Base-by-base conservation (phyloP, 2,888 invertebrate species). In the Polydrusus tereticollis region DNA sequence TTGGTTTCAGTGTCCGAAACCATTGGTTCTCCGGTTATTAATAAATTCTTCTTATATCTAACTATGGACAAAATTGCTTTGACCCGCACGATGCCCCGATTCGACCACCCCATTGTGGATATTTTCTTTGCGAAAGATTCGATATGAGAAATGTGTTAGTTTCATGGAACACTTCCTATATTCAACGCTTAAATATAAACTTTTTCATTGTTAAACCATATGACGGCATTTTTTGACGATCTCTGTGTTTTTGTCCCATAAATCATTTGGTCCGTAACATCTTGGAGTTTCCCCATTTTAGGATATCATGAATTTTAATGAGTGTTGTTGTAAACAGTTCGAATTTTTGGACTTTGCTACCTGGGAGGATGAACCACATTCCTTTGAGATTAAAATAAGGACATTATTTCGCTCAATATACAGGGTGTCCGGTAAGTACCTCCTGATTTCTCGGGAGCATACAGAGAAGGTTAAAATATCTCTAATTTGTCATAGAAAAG, bases 321-420 rank as follows among this genome's bases (percentile, higher is more conserved):
- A 14, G n/a, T 59, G n/a, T 59, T 59, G 20, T 59, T 38, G 59
- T 59, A 59, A 59, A 59, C 59, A 59, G n/a, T 23, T 38, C 21
- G 16, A n/a, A 21, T 59, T 59, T 16, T 38, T 41, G 23, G 20
- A 38, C 43, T 57, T 55, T 55, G 16, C n/a, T 29, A 55, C 1
- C 18, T 8, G n/a, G 26, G 7, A 59, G 23, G 38, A 41, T 14
- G 59, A 10, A 41, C 59, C 38, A 12, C 59, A 59, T 59, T 59
- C 59, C 41, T 20, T 36, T 14, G 10, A 1, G 57, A 33, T 29
- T 36, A 29, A n/a, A 29, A 57, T 57, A 52, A 57, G 57, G 33
- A 57, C 33, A 57, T 57, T n/a, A n/a, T n/a, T n/a, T n/a, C n/a
- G n/a, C n/a, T n/a, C n/a, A n/a, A n/a, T n/a, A n/a, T n/a, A n/a